These are phyloP conservation scores for Numida meleagris DNA, from an alignment of 2,113 vertebrate species.

Conservation along the genomic window DNA sequence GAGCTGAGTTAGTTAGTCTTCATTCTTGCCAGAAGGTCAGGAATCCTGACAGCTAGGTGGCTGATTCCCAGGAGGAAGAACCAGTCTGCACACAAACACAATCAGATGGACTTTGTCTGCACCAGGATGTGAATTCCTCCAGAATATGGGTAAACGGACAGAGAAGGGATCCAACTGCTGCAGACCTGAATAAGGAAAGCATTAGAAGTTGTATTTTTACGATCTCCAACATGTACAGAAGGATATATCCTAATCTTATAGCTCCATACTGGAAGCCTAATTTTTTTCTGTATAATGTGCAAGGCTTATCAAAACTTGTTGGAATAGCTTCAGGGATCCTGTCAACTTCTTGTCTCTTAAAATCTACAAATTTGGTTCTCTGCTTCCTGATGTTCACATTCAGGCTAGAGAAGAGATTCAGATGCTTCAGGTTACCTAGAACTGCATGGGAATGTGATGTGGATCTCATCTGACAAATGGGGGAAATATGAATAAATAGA, in stretches of 20 bases:
- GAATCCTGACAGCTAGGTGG: conserved; percentile 7
- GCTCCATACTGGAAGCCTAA: not conserved
- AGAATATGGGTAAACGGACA: not conserved
- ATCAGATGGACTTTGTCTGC: not conserved
- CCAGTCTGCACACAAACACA: not conserved
- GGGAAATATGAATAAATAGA: not conserved
- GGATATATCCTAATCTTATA: not conserved
- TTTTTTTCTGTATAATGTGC: rapidly evolving
- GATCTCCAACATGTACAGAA: not conserved
- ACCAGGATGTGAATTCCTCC: not conserved
- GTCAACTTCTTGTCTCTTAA: not conserved
- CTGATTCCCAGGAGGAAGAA: not conserved
- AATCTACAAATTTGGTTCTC: not conserved
- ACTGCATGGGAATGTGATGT: not conserved
- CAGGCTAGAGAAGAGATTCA: not conserved
- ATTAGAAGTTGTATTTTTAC: not conserved
- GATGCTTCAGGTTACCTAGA: not conserved
- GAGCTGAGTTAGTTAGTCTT: not conserved
- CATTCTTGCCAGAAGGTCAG: not conserved
- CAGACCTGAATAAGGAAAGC: not conserved
- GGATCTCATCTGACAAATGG: not conserved
- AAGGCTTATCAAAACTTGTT: not conserved
- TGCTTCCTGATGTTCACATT: not conserved
- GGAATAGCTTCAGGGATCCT: not conserved
- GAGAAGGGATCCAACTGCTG: not conserved